A percentile compares a stretch with the other conserved stretches of the same genome.
These are phyloP conservation scores for Gymnocypris eckloni DNA, from an alignment of 2,797 vertebrate species.

Conservation along the genomic window DNA sequence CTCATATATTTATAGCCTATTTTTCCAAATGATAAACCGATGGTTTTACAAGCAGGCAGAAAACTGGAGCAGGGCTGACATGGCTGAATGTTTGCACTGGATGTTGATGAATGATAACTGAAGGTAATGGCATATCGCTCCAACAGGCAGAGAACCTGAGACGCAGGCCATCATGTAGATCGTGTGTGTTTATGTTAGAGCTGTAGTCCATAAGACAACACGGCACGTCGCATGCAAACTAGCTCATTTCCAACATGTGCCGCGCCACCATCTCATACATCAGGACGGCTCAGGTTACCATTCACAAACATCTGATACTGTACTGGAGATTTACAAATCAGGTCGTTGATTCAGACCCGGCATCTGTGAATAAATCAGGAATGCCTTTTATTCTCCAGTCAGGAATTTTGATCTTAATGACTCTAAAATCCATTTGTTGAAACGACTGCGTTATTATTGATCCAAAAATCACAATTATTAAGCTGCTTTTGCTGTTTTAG, in stretches of 20 bases:
- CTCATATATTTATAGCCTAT: neutral
- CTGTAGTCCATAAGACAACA: constrained; percentile 62
- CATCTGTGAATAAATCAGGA: neutral
- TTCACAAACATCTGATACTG: constrained; percentile 44
- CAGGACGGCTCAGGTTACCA: constrained; percentile 31
- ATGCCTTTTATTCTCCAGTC: neutral
- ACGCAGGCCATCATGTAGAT: constrained; percentile 75
- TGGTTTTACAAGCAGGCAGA: neutral
- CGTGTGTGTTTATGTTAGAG: constrained; percentile 75
- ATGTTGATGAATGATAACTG: constrained; percentile 36
- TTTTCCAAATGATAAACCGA: neutral
- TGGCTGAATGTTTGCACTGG: constrained; percentile 29
- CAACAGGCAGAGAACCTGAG: constrained; percentile 60
- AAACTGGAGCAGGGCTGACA: neutral
- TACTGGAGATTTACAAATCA: constrained; percentile 37
- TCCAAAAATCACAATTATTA: constrained; percentile 40
- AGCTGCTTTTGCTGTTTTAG: constrained; percentile 30
- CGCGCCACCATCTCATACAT: constrained; percentile 22
- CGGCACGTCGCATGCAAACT: constrained; percentile 78
- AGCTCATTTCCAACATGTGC: constrained; percentile 63
- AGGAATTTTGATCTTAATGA: constrained; percentile 25
- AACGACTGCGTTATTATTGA: constrained; percentile 27
- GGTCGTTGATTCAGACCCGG: constrained; percentile 22
- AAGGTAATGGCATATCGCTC: constrained; percentile 51
- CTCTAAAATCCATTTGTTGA: constrained; percentile 41